Evolutionary conservation across 2,113 vertebrate species (phyloP).

Genomic region (Nothobranchius furzeri): DNA sequence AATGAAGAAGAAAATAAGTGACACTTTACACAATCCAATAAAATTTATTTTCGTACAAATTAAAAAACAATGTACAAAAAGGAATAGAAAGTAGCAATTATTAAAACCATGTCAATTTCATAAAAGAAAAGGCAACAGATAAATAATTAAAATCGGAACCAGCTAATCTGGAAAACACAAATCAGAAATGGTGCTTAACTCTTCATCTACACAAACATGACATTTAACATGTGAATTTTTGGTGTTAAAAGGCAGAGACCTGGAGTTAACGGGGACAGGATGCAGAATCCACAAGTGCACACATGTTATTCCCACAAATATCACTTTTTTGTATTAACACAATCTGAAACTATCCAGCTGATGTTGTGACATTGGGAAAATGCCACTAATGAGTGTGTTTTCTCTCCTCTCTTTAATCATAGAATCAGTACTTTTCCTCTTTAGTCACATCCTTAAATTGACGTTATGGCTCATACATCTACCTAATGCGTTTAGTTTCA

Average conservation of each 20-base stretch:
- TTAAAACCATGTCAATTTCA: conserved; percentile 64
- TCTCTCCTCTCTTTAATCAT: conserved; percentile 4
- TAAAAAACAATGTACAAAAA: conserved; percentile 77
- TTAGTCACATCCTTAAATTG: conserved; percentile 3
- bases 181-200: conserved; percentile 17
- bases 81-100: conserved; percentile 77
- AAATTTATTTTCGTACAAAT: conserved; percentile 76
- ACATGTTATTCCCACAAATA: background rate
- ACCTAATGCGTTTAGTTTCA: background rate
- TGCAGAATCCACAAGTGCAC: conserved; percentile 18
- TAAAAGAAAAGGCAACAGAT: conserved; percentile 71
- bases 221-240: background rate
- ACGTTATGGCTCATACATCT: background rate
- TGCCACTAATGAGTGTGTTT: background rate
- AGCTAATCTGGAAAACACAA: conserved; percentile 41
- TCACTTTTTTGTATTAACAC: conserved; percentile 25
- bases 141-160: conserved; percentile 53
- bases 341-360: conserved; percentile 29
- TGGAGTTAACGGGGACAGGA: conserved; percentile 2
- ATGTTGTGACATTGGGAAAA: conserved; percentile 11
- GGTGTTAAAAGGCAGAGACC: conserved; percentile 49
- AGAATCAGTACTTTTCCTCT: background rate
- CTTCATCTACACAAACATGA: conserved; percentile 31
- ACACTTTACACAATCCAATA: conserved; percentile 24
- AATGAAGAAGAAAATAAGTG: background rate